phyloP scores from a whole-genome alignment of 2,888 invertebrate genomes.

The Gari tellinella region DNA sequence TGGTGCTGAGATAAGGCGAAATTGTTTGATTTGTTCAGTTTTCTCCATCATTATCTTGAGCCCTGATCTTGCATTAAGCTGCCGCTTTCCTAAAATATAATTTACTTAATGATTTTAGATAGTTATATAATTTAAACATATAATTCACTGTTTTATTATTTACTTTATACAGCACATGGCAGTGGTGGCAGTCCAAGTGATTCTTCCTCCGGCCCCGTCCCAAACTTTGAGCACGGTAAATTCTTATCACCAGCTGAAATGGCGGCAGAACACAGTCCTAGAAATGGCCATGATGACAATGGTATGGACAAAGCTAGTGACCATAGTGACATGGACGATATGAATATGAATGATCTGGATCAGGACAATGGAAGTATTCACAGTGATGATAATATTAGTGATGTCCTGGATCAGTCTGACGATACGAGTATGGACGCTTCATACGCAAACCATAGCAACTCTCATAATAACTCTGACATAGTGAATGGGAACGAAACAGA shows the following conservation, averaged over 20 bases:
- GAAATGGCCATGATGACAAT: background rate
- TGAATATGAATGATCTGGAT: conserved; percentile 45
- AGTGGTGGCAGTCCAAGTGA: conserved; percentile 9
- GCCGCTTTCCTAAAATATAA: too few relatives aligned
- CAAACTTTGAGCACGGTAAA: conserved; percentile 19
- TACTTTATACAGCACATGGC: conserved; percentile 1
- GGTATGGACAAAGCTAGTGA: conserved; percentile 34
- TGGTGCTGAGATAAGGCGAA: too few relatives aligned
- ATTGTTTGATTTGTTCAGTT: too few relatives aligned
- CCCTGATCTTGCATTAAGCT: too few relatives aligned
- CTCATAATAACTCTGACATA: conserved; percentile 53
- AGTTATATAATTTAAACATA: too few relatives aligned
- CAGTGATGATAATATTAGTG: conserved; percentile 70
- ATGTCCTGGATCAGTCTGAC: conserved; percentile 60
- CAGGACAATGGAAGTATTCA: conserved; percentile 48
- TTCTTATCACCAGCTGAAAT: conserved; percentile 48
- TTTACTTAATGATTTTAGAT: too few relatives aligned
- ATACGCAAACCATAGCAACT: conserved; percentile 38
- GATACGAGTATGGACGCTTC: conserved; percentile 64
- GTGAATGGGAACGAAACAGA: conserved; percentile 50
- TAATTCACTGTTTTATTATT: background rate
- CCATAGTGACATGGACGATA: conserved; percentile 55
- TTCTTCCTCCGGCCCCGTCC: conserved; percentile 21
- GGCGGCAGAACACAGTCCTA: conserved; percentile 25
- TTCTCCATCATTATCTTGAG: too few relatives aligned